Conservation (phyloP, 2,113 vertebrate species). For the Scalopus aquaticus region DNA sequence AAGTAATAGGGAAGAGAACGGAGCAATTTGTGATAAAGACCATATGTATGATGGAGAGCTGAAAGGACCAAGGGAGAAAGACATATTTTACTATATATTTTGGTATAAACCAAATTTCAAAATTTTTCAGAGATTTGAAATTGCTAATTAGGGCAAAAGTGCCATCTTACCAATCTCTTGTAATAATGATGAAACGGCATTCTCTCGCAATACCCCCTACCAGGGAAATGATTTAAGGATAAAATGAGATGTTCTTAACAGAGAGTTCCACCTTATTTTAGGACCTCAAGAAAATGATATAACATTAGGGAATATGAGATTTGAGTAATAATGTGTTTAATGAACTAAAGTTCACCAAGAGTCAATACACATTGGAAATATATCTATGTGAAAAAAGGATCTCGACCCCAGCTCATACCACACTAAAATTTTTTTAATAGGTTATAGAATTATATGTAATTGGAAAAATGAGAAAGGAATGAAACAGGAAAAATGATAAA, state of each 20-base stretch:
- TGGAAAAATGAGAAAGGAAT: neutral
- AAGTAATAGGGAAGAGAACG: neutral
- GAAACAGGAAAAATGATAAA: neutral
- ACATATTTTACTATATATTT: conserved; percentile 1
- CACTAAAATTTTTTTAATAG: conserved; percentile 8
- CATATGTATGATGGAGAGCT: neutral
- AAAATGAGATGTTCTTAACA: neutral
- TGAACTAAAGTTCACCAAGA: neutral
- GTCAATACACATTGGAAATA: neutral
- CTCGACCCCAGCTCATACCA: neutral
- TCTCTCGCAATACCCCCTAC: neutral
- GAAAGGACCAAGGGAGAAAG: neutral
- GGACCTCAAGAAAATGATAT: neutral
- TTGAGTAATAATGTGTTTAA: neutral
- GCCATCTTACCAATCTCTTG: neutral
- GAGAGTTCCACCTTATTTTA: neutral
- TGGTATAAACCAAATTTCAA: neutral
- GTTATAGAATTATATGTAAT: conserved; percentile 30
- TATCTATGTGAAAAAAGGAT: neutral
- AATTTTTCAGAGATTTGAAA: conserved; percentile 33
- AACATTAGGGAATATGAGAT: neutral
- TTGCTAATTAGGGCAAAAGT: neutral
- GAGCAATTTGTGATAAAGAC: neutral
- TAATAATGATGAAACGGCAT: neutral
- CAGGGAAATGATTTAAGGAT: neutral